Base-by-base conservation (phyloP, 2,113 vertebrate genomes). In the Cottus gobio region DNA sequence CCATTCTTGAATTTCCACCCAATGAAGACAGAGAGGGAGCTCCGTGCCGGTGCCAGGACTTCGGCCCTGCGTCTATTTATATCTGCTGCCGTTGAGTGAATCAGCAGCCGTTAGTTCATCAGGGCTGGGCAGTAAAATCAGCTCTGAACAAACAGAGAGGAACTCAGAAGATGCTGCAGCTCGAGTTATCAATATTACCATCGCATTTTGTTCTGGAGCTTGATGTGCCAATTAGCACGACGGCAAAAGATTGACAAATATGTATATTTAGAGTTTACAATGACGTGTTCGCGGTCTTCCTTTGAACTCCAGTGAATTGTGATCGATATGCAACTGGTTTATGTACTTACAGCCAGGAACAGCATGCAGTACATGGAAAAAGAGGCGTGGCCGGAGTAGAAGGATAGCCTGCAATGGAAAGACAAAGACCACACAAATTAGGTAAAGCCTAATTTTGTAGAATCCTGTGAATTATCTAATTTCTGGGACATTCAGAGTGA, bases 361-460 rank as follows among this genome's bases (percentile, higher is more conserved):
- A 99, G 78, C 97, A 98, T 97, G 92, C 96, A 97, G 94, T 99
- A 99, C 98, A 99, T 99, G 87, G 98, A 98, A 91, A 99, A 99
- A 0, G 98, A 99, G 26, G 98, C 97, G 92, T 99, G 98, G 36
- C 98, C 98, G 0, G 98, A 99, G 89, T 99, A 99, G 93, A 99
- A 99, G 2, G 98, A 99, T 0, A 99, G 77, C 86, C 98, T 99
- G 83, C 12, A 95, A 96, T 3, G 89, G 16, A 90, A 65, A 71
- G 83, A 37, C 11, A n/a, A n/a, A n/a, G n/a, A n/a, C n/a, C n/a
- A n/a, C n/a, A n/a, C n/a, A n/a, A n/a, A n/a, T n/a, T n/a, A n/a
- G n/a, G n/a, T n/a, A n/a, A n/a, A n/a, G n/a, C n/a, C n/a, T n/a
- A n/a, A n/a, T 31, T 31, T 31, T 2, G 20, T 46, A 46, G 5